Base-by-base conservation (phyloP, 2,888 invertebrate species). In the Euclidia mi region DNA sequence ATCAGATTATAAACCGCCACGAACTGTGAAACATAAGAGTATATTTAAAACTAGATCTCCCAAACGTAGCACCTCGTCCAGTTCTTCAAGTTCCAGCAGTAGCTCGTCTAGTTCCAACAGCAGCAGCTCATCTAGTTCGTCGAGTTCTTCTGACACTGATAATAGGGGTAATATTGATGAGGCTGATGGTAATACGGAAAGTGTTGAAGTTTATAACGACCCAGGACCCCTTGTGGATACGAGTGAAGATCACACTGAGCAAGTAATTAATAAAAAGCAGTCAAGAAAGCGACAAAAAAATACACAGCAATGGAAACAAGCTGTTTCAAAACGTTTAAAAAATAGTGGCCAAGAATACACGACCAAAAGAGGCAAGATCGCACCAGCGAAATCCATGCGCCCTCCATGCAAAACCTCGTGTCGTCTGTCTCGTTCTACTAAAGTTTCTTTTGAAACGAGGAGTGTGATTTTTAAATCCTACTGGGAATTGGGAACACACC, bases 301-400 rank as follows among this genome's bases (percentile, higher is more conserved):
- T 57, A 28, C 41, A 38, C 46, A 57, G 28, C 31, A 53, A 34
- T 65, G 65, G 65, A 65, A 65, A 61, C 56, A 61, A 61, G 57
- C 7, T 41, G 44, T 61, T 42, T 57, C 62, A 10, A 62, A 59
- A 45, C 56, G 55, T 58, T 62, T 65, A 38, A 62, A 62, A 46
- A 65, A 65, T 43, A 56, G 55, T 62, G 65, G 65, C 28, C 62
- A 65, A 58, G 62, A 58, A 34, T 59, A 59, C 37, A 56, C 56
- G 2, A 49, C 59, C 6, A 60, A 49, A 49, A 60, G 52, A 63
- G 58, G 53, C 10, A 65, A 65, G 42, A 50, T 55, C 31, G 55
- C 42, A 44, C 37, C 60, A 61, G 65, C 61, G 3, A 65, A 61
- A 65, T 61, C 61, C 9, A 43, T 65, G 2, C 65, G 38, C n/a